These are phyloP conservation scores for Zenarchopterus dispar DNA, from an alignment of 2,797 vertebrate species.

Conservation along the genomic window DNA sequence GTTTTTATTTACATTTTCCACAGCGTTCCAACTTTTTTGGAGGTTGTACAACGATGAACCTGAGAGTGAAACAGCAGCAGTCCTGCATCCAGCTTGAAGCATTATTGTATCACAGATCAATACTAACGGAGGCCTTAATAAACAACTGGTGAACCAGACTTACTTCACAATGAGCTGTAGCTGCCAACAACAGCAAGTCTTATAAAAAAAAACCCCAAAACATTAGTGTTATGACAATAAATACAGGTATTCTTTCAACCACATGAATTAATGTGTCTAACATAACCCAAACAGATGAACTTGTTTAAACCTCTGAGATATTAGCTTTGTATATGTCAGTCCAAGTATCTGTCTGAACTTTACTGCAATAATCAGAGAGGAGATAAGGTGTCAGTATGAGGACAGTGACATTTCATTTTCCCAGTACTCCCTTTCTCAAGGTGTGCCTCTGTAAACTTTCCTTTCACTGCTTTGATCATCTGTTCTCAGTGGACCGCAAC, in stretches of 20 bases:
- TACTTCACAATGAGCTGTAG: too few species aligned
- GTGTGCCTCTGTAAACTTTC: conserved; percentile 32
- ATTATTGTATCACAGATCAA: too few species aligned
- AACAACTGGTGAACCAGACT: too few species aligned
- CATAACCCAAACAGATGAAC: conserved; percentile 11
- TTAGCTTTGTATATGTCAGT: conserved; percentile 38
- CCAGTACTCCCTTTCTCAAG: conserved; percentile 28
- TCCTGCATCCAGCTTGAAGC: too few species aligned
- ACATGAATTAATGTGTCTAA: neutral
- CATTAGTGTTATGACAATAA: neutral
- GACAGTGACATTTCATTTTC: conserved; percentile 56
- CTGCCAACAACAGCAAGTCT: too few species aligned
- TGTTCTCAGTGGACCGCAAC: conserved; percentile 24
- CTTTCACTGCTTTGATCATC: conserved; percentile 28
- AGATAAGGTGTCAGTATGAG: conserved; percentile 41
- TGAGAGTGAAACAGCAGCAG: too few species aligned
- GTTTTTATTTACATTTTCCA: too few species aligned
- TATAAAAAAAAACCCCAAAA: too few species aligned
- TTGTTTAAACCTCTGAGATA: conserved; percentile 41
- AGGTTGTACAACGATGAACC: too few species aligned
- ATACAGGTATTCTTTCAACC: too few species aligned
- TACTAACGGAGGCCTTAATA: too few species aligned
- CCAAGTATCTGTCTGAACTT: conserved; percentile 39
- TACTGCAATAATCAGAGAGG: conserved; percentile 31
- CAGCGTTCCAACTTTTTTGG: too few species aligned